Base-by-base conservation (phyloP, 2,797 vertebrate species). In the Nannoperca australis region DNA sequence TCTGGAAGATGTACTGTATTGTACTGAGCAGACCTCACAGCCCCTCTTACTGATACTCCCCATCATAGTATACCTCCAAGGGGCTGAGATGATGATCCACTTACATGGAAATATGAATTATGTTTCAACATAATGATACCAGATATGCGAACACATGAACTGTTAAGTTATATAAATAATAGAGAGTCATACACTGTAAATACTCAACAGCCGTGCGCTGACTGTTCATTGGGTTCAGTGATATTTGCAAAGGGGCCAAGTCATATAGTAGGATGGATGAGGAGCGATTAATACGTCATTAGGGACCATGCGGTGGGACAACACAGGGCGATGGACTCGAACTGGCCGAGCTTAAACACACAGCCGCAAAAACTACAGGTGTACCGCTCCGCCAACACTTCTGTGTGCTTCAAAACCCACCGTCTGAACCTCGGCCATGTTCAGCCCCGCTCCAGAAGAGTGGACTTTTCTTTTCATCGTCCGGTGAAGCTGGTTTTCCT, bases 371-470 rank as follows among this genome's bases (percentile, higher is more conserved):
- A 77, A 44, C 32, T 71, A 64, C 70, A 68, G 61, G 77, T 78
- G 60, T 73, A 58, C 54, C 93, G 94, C 90, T 94, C 93, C 95
- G 96, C 92, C 92, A 51, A 96, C 95, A 95, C 93, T 92, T 93
- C 94, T 94, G 91, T 96, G 95, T 96, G 96, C 96, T 97, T 96
- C 94, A 95, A 96, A 96, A 95, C 95, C 94, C 94, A 95, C 95
- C 84, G 95, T 94, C 93, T 93, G 92, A 95, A 67, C 71, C 71
- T 67, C 15, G 49, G 84, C 72, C 78, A 71, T 63, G 62, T 78
- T 78, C 77, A 83, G 78, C 59, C 79, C 78, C 95, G 42, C 74
- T 63, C 72, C 74, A 78, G 61, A 81, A 68, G 38, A 63, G 54
- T 66, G 60, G 59, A 96, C 94, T 94, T 97, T 96, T 94, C 45